Evolutionary conservation across 2,797 vertebrate species (phyloP), one percentile per base, ranked within the genome.

Genomic region (Rhinatrema bivittatum): DNA sequence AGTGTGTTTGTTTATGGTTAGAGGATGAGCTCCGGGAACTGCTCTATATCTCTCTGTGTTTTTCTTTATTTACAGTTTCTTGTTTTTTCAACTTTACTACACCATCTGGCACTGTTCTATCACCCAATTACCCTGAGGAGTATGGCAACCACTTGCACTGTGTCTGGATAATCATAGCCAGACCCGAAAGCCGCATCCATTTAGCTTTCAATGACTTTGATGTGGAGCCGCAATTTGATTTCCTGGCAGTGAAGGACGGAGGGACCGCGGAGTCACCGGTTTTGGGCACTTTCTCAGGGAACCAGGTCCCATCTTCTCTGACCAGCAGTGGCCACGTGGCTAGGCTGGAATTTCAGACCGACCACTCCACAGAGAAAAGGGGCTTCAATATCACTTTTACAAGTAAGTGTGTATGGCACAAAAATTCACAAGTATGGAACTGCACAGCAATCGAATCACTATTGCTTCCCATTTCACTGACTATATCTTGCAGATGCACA

Each of bases 61-160:
- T n/a, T n/a, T n/a, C n/a, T n/a, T n/a, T n/a, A n/a, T 1, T 74
- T 73, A 36, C 71, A 99, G 96, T 99, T 67, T 97, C 96, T 56
- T 99, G 96, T 73, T 97, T 98, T 72, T 99, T 98, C 86, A 99
- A 99, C 80, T 99, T 99, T 70, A 99, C 96, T 54, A 94, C 88
- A 50, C 91, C 94, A 0, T 91, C 92, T 1, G 96, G 96, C 24
- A 83, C 87, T 11, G 85, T 99, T 51, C 81, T 99, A 36, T 97
- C 95, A 1, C 96, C 95, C 4, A 97, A 96, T 78, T 98, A 99
- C 72, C 96, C 96, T 1, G 92, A 97, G 44, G 93, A 97, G 67
- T 99, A 99, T 0, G 90, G 95, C 5, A 98, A 97, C 85, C 94
- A 95, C 72, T 87, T 99, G 73, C 94, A 99, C 76, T 99, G 96